Base-by-base conservation (phyloP, 2,888 invertebrate species). In the Erebia ligea region DNA sequence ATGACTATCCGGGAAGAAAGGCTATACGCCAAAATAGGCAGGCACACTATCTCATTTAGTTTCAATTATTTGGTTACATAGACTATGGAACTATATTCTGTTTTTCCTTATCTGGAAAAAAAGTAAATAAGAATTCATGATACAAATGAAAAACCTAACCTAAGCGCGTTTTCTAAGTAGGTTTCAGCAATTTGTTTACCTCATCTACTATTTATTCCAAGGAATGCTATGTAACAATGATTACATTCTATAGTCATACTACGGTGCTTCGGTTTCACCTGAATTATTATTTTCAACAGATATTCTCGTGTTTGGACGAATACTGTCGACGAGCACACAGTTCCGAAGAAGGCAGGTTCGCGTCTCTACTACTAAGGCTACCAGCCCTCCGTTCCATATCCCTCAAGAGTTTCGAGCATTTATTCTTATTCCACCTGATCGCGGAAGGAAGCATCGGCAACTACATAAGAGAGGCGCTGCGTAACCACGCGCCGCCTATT, bases 281-380 rank as follows among this genome's bases (percentile, higher is more conserved):
- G 52, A 52, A 0, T 17, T 9, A 66, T 64, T 52, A 21, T 61
- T 11, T 40, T 52, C 9, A 4, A 40, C 85, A 94, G 94, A 90
- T 97, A 77, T 99, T 99, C 88, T 97, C 98, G 6, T 97, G 98
- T 68, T 94, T 99, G 80, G 99, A 99, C 90, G 98, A 99, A 84
- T 99, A 99, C 93, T 98, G 98, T 76, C 96, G 98, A 75, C 95
- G 96, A 50, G 95, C 96, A 76, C 98, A 98, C 93, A 97, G 98
- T 42, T 96, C 97, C 40, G 99, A 99, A 84, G 97, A 98, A 56
- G 98, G 98, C 6, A 95, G 99, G 63, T 99, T 99, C 90, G 99
- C 99, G 52, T 98, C 99, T 86, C 94, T 99, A 13, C 94, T 99
- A 70, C 93, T 98, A 70, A 96, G 98, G 76, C 93, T 98, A 82